phyloP scores from a whole-genome alignment of 2,888 invertebrate species.

The Galerucella pusilla region DNA sequence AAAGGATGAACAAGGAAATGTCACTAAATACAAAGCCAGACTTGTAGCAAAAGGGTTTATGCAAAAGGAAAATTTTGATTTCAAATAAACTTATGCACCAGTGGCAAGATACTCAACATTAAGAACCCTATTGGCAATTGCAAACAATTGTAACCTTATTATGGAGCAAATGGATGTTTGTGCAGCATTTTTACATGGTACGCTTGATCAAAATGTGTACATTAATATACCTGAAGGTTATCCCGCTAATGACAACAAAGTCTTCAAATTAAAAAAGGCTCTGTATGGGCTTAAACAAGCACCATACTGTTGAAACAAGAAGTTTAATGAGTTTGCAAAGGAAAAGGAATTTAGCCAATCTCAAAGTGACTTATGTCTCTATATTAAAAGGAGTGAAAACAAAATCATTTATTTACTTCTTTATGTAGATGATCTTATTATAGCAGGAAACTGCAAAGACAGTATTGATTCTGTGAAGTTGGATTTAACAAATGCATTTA shows the following conservation, averaged over 20 bases:
- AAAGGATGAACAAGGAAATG: too few relatives aligned
- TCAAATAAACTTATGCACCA: too few relatives aligned
- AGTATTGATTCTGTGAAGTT: not conserved
- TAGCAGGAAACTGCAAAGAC: constrained; percentile 17
- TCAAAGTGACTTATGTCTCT: not conserved
- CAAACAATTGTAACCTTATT: not conserved
- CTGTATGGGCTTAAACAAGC: constrained; percentile 28
- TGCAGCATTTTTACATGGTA: constrained; percentile 19
- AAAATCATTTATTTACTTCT: not conserved
- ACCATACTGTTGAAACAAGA: constrained; percentile 23
- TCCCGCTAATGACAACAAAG: not conserved
- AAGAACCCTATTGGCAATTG: too few relatives aligned
- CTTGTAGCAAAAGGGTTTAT: too few relatives aligned
- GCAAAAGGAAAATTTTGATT: too few relatives aligned
- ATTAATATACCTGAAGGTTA: constrained; percentile 8
- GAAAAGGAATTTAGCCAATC: not conserved
- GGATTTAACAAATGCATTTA: constrained; percentile 10
- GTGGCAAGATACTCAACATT: too few relatives aligned
- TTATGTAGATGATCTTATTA: constrained; percentile 18
- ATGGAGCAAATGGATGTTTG: constrained; percentile 14
- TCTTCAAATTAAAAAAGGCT: constrained; percentile 9
- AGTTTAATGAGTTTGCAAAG: constrained; percentile 12
- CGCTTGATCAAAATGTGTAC: constrained; percentile 13
- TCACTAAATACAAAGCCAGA: too few relatives aligned
- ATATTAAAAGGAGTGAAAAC: not conserved